Conservation (phyloP, 2,113 vertebrate genomes). For the Ivindomyrus marchei region DNA sequence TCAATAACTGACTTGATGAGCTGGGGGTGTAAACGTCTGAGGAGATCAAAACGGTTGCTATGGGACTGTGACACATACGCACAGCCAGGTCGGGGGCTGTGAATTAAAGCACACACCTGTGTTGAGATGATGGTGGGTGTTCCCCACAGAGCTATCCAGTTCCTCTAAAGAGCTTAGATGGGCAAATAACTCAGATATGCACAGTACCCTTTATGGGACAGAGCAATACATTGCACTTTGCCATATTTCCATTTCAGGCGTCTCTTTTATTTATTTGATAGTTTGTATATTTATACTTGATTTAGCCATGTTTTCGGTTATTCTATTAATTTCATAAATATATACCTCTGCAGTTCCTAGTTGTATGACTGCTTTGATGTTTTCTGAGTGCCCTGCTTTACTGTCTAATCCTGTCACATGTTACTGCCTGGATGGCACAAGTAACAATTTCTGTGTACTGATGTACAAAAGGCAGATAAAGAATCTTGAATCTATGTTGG, state of each 20-base stretch:
- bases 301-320: background rate
- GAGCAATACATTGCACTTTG: background rate
- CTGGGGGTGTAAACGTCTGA: background rate
- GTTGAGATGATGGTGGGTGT: background rate
- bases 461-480: background rate
- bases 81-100: background rate
- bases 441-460: background rate
- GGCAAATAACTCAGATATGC: background rate
- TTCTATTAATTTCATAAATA: background rate
- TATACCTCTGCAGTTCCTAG: background rate
- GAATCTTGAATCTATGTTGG: background rate
- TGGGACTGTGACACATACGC: background rate
- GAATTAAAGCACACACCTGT: background rate
- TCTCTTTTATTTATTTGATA: background rate
- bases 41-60: background rate
- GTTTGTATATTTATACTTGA: background rate
- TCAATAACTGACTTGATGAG: background rate
- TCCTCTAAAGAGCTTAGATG: background rate
- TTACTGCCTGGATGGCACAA: background rate
- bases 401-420: background rate
- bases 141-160: background rate
- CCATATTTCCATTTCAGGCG: background rate
- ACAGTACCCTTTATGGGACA: background rate
- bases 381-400: background rate
- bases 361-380: background rate